Percentiles rank a stretch among this genome's conserved stretches.
phyloP scores from a whole-genome alignment of 2,888 invertebrate genomes.

The Phymatocera aterrima region DNA sequence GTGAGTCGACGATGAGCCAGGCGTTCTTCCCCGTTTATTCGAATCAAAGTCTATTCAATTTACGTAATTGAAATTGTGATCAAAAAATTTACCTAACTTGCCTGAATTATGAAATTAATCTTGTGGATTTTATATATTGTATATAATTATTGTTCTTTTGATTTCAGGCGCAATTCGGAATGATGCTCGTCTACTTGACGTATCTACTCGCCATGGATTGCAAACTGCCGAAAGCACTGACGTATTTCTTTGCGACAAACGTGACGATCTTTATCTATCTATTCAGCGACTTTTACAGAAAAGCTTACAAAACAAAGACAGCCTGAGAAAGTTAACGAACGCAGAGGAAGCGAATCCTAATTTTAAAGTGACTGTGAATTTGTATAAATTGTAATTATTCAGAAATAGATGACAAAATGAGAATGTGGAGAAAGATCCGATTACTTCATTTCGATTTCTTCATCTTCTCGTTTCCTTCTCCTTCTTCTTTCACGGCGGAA shows the following conservation, averaged over 20 bases:
- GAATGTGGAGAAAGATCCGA: too few relatives aligned
- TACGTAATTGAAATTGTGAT: too few relatives aligned
- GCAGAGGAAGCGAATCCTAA: not conserved
- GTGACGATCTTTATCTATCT: slow-evolving; percentile 78
- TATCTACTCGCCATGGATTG: slow-evolving; percentile 77
- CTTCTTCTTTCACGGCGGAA: too few relatives aligned
- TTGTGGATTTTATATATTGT: not conserved
- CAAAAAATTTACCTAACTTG: too few relatives aligned
- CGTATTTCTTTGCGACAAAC: slow-evolving; percentile 78
- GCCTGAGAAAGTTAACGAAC: slow-evolving; percentile 50
- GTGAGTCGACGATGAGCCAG: too few relatives aligned
- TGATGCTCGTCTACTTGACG: slow-evolving; percentile 81
- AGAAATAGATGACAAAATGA: too few relatives aligned
- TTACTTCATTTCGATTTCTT: too few relatives aligned
- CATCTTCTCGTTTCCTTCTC: too few relatives aligned
- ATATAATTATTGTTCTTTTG: not conserved
- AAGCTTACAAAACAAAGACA: slow-evolving; percentile 75
- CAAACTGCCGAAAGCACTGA: slow-evolving; percentile 77
- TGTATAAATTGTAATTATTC: not conserved
- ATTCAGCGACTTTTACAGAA: slow-evolving; percentile 79
- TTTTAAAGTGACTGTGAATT: not conserved
- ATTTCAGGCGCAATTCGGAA: slow-evolving; percentile 80
- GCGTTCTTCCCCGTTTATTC: too few relatives aligned
- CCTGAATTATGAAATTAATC: too few relatives aligned
- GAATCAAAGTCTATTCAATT: too few relatives aligned